These are phyloP conservation scores for Idris sp. DNA, from an alignment of 1,140 invertebrate genomes.

Conservation along the genomic window DNA sequence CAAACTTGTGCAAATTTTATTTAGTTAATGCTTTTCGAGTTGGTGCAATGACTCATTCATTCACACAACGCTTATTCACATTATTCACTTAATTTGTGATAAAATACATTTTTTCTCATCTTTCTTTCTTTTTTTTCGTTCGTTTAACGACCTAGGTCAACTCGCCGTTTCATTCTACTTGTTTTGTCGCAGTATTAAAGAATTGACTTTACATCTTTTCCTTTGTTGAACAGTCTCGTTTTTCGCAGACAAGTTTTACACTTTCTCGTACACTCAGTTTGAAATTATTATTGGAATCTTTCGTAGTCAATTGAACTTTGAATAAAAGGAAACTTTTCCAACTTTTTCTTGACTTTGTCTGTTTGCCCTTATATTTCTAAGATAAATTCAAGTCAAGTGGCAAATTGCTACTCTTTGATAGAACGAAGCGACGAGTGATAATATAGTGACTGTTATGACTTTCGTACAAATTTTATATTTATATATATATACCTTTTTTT, in stretches of 20 bases:
- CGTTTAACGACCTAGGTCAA: constrained; percentile 61
- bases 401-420: constrained; percentile 34
- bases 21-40: constrained; percentile 24
- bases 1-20: constrained; percentile 28
- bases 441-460: constrained; percentile 67
- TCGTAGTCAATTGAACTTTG: constrained; percentile 54
- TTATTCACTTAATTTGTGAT: constrained; percentile 73
- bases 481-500: constrained; percentile 46
- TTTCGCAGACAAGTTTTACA: constrained; percentile 48
- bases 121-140: no score
- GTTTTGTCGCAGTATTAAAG: constrained; percentile 51
- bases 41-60: constrained; percentile 43
- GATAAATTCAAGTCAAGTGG: constrained; percentile 55
- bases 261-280: constrained; percentile 41
- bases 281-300: constrained; percentile 51
- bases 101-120: constrained; percentile 74
- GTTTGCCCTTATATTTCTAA: constrained; percentile 51
- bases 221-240: constrained; percentile 42
- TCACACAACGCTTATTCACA: constrained; percentile 46
- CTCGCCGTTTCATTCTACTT: constrained; percentile 65
- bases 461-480: constrained; percentile 71
- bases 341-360: constrained; percentile 39
- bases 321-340: constrained; percentile 41
- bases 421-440: constrained; percentile 54
- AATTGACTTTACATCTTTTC: constrained; percentile 50